phyloP scores from a whole-genome alignment of 2,113 vertebrate species.

The Lepisosteus oculatus region DNA sequence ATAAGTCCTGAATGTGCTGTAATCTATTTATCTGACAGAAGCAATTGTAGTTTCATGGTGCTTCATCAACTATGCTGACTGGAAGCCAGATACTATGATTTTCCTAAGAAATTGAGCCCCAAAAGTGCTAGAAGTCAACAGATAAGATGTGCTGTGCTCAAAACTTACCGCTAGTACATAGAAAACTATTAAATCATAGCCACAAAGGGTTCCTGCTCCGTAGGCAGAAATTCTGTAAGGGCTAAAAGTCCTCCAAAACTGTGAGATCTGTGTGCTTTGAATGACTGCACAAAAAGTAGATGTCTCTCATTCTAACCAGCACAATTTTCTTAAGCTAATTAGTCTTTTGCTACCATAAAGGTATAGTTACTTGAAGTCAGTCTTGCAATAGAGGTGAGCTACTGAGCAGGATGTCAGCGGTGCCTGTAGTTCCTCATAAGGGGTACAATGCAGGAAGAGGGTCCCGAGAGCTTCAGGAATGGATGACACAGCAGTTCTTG shows the following conservation, averaged over 20 bases:
- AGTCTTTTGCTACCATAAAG: not conserved
- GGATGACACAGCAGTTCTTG: slow-evolving; percentile 89
- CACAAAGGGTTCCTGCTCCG: not conserved
- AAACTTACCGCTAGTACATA: not conserved
- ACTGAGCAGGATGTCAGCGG: slow-evolving; percentile 63
- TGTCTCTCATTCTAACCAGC: not conserved
- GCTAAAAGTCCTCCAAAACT: too few species aligned
- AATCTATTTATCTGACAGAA: slow-evolving; percentile 32
- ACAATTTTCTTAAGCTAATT: not conserved
- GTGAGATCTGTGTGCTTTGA: not conserved
- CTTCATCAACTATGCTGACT: slow-evolving; percentile 39
- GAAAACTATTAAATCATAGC: too few species aligned
- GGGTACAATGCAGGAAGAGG: slow-evolving; percentile 91
- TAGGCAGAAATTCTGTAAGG: too few species aligned
- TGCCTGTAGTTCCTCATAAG: slow-evolving; percentile 97
- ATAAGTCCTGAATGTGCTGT: slow-evolving; percentile 49
- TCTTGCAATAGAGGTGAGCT: slow-evolving; percentile 32
- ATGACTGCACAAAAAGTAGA: not conserved
- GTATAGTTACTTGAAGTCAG: not conserved
- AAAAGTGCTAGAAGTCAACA: not conserved
- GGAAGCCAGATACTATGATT: slow-evolving; percentile 32
- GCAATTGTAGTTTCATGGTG: slow-evolving; percentile 31
- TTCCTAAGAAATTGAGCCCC: slow-evolving; percentile 32
- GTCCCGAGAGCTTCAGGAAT: slow-evolving; percentile 89
- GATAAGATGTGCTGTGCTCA: not conserved